phyloP scores from a whole-genome alignment of 2,113 vertebrate species.

The Clarias batrachus region DNA sequence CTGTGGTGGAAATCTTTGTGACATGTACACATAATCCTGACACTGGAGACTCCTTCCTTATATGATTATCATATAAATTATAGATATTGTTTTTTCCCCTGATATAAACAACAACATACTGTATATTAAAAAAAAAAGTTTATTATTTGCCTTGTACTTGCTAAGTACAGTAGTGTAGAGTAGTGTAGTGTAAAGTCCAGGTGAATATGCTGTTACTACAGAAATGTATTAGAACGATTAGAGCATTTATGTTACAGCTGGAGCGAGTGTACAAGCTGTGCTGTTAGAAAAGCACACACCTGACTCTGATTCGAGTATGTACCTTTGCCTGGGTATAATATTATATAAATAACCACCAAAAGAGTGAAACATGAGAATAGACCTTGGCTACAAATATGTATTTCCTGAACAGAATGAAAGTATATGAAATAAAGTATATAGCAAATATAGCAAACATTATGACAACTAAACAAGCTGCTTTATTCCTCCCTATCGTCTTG shows the following conservation, averaged over 20 bases:
- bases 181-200: too few species aligned
- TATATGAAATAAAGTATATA: neutral
- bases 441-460: constrained; percentile 37
- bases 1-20: neutral
- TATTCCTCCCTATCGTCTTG: constrained; percentile 72
- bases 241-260: neutral
- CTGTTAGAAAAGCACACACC: neutral
- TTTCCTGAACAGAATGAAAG: neutral
- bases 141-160: neutral
- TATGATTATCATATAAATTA: neutral
- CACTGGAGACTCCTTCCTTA: neutral
- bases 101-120: neutral
- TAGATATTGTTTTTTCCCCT: neutral
- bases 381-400: neutral
- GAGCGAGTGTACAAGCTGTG: neutral
- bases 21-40: neutral
- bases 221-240: neutral
- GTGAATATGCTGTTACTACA: neutral
- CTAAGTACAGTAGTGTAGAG: neutral
- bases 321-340: neutral
- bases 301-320: neutral
- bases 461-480: constrained; percentile 57
- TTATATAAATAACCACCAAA: neutral
- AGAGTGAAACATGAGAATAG: neutral
- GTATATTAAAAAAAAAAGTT: neutral